Base-by-base conservation (phyloP, 2,797 vertebrate species). In the Hylomyscus alleni region DNA sequence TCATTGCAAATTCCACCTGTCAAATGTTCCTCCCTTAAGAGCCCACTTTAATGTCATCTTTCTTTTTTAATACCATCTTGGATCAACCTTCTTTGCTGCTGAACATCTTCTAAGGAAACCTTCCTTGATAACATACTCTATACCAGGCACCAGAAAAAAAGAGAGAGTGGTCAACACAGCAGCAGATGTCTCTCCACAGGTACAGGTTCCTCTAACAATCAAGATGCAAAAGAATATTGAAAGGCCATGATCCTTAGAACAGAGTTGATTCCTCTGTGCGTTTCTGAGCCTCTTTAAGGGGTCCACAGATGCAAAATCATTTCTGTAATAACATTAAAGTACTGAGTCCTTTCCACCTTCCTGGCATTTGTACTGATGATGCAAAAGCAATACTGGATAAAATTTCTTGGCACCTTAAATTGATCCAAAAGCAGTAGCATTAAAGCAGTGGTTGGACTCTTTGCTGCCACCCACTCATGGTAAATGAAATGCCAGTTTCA, bases 401-500 rank as follows among this genome's bases (percentile, higher is more conserved):
- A 73, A 82, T 12, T 90, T 93, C 17, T 65, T 67, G 52, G 19
- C 65, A 47, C 29, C 58, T 93, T 88, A 40, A 58, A 91, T 77
- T 56, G 81, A 81, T 67, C 62, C 76, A 67, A 72, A n/a, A 31
- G 37, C 54, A 62, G 3, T 44, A 67, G 2, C n/a, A 52, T 58
- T 93, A 73, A 94, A 52, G 40, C 80, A 67, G 54, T 62, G 13
- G 3, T 40, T 92, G 34, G 26, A 69, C 65, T 95, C 84, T 90
- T 94, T 19, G 20, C 12, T 84, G 47, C 20, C 19, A 82, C 54
- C 50, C 12, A n/a, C 60, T 91, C 88, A 52, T 17, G 50, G 81
- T 88, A 89, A 80, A 93, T 89, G 56, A 94, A 96, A 94, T 93
- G 34, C 24, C 52, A 93, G 10, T 73, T 93, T 95, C 37, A 78